Base-by-base conservation (phyloP, 1,140 invertebrate genomes). In the Medauroidea extradentata region DNA sequence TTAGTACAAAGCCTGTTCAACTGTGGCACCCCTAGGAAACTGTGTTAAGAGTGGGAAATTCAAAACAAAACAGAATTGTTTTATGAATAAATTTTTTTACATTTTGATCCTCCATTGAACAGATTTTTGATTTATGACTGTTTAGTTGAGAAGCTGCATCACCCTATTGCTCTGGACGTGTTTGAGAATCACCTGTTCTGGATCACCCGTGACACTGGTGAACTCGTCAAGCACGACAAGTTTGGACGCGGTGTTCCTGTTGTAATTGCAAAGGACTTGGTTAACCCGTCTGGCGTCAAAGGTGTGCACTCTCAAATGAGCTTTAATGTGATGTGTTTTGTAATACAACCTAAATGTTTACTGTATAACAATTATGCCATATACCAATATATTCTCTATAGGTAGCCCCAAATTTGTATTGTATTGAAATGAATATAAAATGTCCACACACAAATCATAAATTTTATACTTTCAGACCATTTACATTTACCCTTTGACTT, bases 231-330 rank as follows among this genome's bases (percentile, higher is more conserved):
- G 43, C 91, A 96, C 70, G 94, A 98, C 69, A 99, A 99, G 79
- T 98, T 98, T 76, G 96, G 95, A 3, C 77, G 94, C 63, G 94
- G 94, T 11, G 91, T 97, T n/a, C 88, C 90, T 23, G 87, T 90
- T 2, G 79, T 84, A 0, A 75, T 98, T 3, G 83, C 89, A 41
- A 86, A 83, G 64, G 85, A 94, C 67, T 80, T 96, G 42, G 83
- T 88, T 39, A 86, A 87, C 71, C 89, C 94, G 0, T 88, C 88
- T n/a, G 88, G 89, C 56, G 82, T 98, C 2, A 95, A 90, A 81
- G 81, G 83, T 85, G 64, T 70, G 78, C 7, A 23, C 1, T 4
- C 13, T 4, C 13, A 23, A 46, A 46, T n/a, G n/a, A n/a, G n/a
- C n/a, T n/a, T n/a, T n/a, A n/a, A n/a, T n/a, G n/a, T n/a, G n/a